phyloP scores from a whole-genome alignment of 2,113 vertebrate species.

The Carollia perspicillata region DNA sequence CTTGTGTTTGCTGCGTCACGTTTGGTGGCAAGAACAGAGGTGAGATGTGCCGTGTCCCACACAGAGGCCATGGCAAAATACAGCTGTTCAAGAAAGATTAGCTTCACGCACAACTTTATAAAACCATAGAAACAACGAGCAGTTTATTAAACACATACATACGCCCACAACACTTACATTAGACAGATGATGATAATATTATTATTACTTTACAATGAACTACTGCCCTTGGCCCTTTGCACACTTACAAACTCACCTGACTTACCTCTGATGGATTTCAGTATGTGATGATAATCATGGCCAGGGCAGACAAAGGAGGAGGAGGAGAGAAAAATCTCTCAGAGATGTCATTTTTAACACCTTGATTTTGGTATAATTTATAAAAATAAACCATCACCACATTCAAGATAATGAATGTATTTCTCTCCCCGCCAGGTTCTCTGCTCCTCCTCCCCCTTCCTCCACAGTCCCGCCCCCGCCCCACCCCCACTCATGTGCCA shows the following conservation, averaged over 20 bases:
- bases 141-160: background rate
- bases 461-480: background rate
- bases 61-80: background rate
- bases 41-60: background rate
- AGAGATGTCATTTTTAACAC: background rate
- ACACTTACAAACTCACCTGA: background rate
- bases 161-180: background rate
- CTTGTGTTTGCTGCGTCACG: background rate
- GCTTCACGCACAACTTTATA: background rate
- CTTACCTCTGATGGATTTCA: background rate
- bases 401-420: background rate
- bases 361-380: background rate
- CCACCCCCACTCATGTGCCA: too few relatives aligned
- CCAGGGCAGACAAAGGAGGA: background rate
- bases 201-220: background rate
- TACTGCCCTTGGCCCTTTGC: background rate
- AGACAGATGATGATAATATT: background rate
- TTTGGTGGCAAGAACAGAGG: background rate
- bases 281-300: background rate
- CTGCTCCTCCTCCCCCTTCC: accelerated
- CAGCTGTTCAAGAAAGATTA: background rate
- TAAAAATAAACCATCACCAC: background rate
- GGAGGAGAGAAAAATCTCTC: background rate
- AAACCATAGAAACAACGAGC: background rate
- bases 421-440: background rate